Evolutionary conservation across 2,113 vertebrate species (phyloP), one percentile per base, ranked within the genome.

Genomic region (Chloebia gouldiae): DNA sequence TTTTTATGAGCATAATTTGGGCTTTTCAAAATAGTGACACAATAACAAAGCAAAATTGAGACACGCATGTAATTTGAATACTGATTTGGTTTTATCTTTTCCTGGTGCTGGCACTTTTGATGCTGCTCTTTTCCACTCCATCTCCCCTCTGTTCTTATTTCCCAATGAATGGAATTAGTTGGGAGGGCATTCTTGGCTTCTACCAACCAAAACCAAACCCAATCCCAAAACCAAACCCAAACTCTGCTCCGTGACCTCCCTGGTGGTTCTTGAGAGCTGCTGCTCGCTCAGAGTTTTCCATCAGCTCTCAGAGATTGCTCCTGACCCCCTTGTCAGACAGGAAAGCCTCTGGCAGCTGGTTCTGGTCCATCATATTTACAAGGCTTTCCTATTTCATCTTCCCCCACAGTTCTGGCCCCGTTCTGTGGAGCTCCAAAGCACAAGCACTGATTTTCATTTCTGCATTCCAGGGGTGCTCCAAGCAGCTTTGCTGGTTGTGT

Each of bases 11-110:
- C 95, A 96, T 98, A 98, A 98, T 98, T 98, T 97, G 96, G 97
- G 97, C 98, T 98, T 98, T 98, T 98, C 98, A 97, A 98, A 98
- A 98, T 95, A 98, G 96, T 97, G 97, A 98, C 97, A 98, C 49
- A 54, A 95, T 97, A 97, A 98, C 97, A 98, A 98, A 98, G 97
- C 97, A 97, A 97, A 98, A 98, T 96, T 93, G 97, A 98, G 98
- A 96, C 93, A 66, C 60, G 94, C 93, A 84, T 95, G 95, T 97
- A 91, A 97, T 97, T 95, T 97, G 96, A 98, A 97, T 97, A 96
- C 95, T 95, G 97, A 98, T 97, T 97, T 93, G 90, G 81, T 90
- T 95, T 98, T 95, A 93, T 97, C 96, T 81, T 87, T 81, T 64
- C 65, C 93, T 77, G 50, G 81, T 93, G 92, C 89, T 95, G 96